Conservation (phyloP, 2,797 vertebrate genomes). For the Myotis pilosus region DNA sequence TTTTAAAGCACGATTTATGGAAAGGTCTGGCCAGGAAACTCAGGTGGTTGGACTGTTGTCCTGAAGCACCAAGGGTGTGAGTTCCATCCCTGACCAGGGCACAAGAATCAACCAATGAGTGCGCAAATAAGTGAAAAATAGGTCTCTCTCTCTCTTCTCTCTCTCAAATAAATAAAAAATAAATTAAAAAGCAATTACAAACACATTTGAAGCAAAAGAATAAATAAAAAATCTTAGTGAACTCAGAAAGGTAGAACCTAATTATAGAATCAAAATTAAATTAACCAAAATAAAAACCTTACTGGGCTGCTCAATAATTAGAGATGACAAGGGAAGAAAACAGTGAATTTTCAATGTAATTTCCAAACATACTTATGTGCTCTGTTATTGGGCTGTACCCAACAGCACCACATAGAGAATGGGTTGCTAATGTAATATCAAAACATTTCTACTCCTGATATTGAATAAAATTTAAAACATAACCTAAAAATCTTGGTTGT, state of each 20-base stretch:
- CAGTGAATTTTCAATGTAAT: background rate
- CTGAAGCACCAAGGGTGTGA: background rate
- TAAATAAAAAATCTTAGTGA: background rate
- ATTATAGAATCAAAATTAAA: background rate
- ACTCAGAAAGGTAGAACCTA: background rate
- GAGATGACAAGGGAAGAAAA: background rate
- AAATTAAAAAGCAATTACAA: background rate
- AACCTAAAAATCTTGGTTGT: background rate
- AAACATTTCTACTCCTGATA: background rate
- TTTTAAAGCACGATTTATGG: background rate
- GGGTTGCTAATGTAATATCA: background rate
- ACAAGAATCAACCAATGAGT: background rate
- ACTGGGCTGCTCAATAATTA: background rate
- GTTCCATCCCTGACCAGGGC: background rate
- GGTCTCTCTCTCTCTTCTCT: background rate
- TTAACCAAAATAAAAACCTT: background rate
- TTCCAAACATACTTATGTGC: background rate
- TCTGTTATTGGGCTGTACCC: background rate
- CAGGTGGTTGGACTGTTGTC: background rate
- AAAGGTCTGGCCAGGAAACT: background rate
- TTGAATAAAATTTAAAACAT: background rate
- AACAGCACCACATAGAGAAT: background rate
- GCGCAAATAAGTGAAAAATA: background rate
- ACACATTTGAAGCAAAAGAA: background rate
- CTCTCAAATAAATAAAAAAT: background rate